These are phyloP conservation scores for Dryococelus australis DNA, from an alignment of 2,888 invertebrate species.

Conservation along the genomic window DNA sequence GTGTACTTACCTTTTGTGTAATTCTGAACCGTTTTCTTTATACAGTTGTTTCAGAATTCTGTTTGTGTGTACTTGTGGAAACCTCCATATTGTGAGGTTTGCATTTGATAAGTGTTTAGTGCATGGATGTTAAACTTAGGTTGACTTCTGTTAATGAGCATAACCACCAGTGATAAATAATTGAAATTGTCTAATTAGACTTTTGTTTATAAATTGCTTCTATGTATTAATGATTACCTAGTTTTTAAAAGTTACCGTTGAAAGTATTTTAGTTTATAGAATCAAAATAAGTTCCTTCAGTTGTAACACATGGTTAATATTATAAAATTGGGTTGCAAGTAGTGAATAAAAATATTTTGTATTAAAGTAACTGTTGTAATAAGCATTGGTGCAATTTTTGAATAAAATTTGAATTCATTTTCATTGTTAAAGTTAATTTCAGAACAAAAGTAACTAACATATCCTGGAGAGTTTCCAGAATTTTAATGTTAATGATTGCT, in stretches of 20 bases:
- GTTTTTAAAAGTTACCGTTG: slow-evolving; percentile 13
- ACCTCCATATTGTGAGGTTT: slow-evolving; percentile 13
- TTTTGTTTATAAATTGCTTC: neutral
- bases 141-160: neutral
- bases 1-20: neutral
- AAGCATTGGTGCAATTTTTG: neutral
- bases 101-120: neutral
- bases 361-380: neutral
- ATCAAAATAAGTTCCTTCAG: neutral
- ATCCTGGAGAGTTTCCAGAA: neutral
- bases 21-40: neutral
- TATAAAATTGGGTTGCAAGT: neutral
- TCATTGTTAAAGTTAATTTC: neutral
- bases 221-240: neutral
- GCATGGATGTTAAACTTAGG: neutral
- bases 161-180: neutral
- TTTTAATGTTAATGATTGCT: neutral
- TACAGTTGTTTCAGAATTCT: neutral
- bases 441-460: neutral
- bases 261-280: slow-evolving; percentile 6
- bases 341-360: neutral
- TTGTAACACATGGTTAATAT: neutral
- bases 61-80: neutral
- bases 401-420: neutral
- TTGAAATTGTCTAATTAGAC: neutral